phyloP scores from a whole-genome alignment of 2,888 invertebrate species.

The Apodemia hepburni region DNA sequence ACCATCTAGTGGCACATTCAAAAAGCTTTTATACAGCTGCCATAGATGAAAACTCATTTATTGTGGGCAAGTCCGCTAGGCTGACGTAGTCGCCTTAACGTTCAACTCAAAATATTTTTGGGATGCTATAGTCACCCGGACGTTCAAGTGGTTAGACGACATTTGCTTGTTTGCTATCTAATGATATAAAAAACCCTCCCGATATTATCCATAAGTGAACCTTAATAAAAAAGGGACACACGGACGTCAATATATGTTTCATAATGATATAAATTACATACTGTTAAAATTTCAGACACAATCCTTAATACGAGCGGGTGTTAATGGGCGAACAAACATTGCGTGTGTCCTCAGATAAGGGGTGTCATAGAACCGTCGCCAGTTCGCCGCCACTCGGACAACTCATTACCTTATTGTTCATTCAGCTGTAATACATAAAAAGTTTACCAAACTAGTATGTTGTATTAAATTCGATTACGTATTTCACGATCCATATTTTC shows the following conservation, averaged over 20 bases:
- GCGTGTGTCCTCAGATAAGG: slow-evolving; percentile 70
- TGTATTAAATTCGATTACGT: slow-evolving; percentile 1
- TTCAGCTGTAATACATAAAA: slow-evolving; percentile 53
- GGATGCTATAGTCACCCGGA: no score
- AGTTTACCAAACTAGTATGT: slow-evolving; percentile 21
- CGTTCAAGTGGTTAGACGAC: background rate
- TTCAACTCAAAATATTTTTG: no score
- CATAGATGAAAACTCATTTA: no score
- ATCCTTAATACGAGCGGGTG: slow-evolving; percentile 28
- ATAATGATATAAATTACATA: background rate
- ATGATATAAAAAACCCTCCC: background rate
- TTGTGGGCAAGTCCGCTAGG: no score
- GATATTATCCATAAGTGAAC: no score
- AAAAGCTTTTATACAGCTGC: no score
- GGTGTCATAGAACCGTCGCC: slow-evolving; percentile 71
- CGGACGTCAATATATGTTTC: slow-evolving; percentile 10
- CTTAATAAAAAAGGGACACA: background rate
- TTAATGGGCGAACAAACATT: slow-evolving; percentile 44
- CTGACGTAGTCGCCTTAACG: no score
- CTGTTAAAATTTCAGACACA: slow-evolving; percentile 9
- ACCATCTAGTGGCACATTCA: no score
- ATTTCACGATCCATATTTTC: slow-evolving; percentile 3
- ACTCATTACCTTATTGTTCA: slow-evolving; percentile 71
- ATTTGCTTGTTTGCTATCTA: no score
- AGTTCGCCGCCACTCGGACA: slow-evolving; percentile 52